phyloP scores from a whole-genome alignment of 37 sponge, comb jelly and placozoan genomes.

The Axinella damicornis region DNA sequence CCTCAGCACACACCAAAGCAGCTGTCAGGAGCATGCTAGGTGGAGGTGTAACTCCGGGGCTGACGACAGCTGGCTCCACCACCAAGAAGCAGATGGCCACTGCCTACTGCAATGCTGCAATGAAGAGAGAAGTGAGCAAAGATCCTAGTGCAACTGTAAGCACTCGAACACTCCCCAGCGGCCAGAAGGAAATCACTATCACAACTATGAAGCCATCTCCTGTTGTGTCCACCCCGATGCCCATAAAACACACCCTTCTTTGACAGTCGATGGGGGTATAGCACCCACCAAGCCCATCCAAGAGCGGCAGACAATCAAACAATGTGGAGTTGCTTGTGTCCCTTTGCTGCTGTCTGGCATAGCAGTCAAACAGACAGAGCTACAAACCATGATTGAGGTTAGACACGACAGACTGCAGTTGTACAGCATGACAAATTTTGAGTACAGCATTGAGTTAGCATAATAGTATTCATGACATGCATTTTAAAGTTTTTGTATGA shows the following conservation, averaged over 20 bases:
- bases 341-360: too few relatives aligned
- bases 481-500: too few relatives aligned
- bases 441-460: too few relatives aligned
- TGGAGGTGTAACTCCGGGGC: constrained; percentile 8
- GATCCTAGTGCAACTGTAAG: constrained; percentile 3
- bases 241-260: not conserved
- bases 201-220: constrained; percentile 10
- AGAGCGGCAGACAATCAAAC: not conserved
- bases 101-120: not conserved
- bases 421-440: too few relatives aligned
- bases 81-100: constrained; percentile 31
- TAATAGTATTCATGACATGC: too few relatives aligned
- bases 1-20: constrained; percentile 67
- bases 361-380: too few relatives aligned
- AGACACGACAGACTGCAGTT: too few relatives aligned
- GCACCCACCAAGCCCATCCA: not conserved
- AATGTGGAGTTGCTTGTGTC: too few relatives aligned
- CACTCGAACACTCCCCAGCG: constrained; percentile 8
- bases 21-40: constrained; percentile 38
- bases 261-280: not conserved
- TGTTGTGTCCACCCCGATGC: not conserved
- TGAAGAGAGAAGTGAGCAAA: not conserved
- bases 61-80: constrained; percentile 38
- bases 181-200: constrained; percentile 2
- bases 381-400: too few relatives aligned